These are phyloP conservation scores for Ormyrus nitidulus DNA, from an alignment of 2,888 invertebrate species.

Conservation along the genomic window DNA sequence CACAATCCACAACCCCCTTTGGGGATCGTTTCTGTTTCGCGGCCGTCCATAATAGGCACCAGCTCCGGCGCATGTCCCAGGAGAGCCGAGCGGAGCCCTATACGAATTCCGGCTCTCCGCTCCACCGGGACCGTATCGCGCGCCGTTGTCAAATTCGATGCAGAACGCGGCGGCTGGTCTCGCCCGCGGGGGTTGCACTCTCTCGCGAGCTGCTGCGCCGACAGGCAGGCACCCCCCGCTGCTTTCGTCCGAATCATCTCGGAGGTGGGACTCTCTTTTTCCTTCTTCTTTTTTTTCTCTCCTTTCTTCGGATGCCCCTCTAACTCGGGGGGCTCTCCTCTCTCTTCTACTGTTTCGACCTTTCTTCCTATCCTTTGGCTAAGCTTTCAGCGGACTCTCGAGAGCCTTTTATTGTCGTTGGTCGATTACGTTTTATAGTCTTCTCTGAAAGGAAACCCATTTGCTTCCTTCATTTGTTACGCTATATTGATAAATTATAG, in stretches of 20 bases:
- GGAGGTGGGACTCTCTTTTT: conserved; percentile 56
- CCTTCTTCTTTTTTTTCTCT: conserved; percentile 21
- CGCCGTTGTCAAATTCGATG: conserved; percentile 63
- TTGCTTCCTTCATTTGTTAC: conserved; percentile 2
- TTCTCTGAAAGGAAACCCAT: conserved; percentile 7
- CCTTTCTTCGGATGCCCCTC: not conserved
- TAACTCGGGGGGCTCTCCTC: not conserved
- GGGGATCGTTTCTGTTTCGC: conserved; percentile 24
- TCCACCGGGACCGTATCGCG: conserved; percentile 17
- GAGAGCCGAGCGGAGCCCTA: conserved; percentile 40
- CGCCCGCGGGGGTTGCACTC: conserved; percentile 55
- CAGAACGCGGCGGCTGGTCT: conserved; percentile 57
- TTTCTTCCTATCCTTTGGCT: conserved; percentile 39
- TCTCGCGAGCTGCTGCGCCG: conserved; percentile 25
- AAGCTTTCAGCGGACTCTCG: conserved; percentile 38
- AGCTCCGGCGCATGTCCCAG: conserved; percentile 33
- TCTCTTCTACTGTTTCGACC: conserved; percentile 20
- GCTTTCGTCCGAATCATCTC: conserved; percentile 60
- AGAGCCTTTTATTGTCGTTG: conserved; percentile 41
- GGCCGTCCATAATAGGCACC: conserved; percentile 19
- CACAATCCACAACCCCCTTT: not conserved
- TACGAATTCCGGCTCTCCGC: conserved; percentile 53
- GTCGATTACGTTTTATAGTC: conserved; percentile 49
- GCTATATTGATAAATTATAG: not conserved
- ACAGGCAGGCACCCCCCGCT: conserved; percentile 59